A percentile compares a stretch with the other conserved stretches of the same genome.
Conservation (phyloP, 1,140 invertebrate species). For the Linepithema humile region DNA sequence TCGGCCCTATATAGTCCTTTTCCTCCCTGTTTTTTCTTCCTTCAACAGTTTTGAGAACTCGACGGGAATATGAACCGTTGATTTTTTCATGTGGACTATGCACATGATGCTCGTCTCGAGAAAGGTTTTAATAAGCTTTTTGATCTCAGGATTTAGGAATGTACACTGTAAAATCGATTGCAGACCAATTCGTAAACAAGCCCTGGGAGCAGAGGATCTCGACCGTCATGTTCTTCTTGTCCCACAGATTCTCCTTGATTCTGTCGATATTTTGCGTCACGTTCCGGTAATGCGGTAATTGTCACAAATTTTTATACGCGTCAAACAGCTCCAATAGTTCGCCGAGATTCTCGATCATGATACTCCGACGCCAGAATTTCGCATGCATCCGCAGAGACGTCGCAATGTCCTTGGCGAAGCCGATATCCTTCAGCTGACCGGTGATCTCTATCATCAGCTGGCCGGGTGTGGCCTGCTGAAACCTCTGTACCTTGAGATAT, state of each 20-base stretch:
- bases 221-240: slow-evolving; percentile 51
- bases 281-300: background rate
- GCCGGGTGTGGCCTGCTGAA: slow-evolving; percentile 61
- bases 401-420: slow-evolving; percentile 57
- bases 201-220: slow-evolving; percentile 65
- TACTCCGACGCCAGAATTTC: slow-evolving; percentile 63
- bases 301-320: slow-evolving; percentile 68
- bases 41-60: too few relatives aligned
- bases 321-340: slow-evolving; percentile 67
- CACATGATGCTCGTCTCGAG: slow-evolving; percentile 23
- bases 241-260: slow-evolving; percentile 35
- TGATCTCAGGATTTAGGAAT: slow-evolving; percentile 29
- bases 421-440: slow-evolving; percentile 60
- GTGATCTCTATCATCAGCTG: slow-evolving; percentile 67
- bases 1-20: too few relatives aligned
- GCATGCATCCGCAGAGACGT: slow-evolving; percentile 63
- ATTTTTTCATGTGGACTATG: background rate
- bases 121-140: slow-evolving; percentile 43
- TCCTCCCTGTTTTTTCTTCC: too few relatives aligned
- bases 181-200: slow-evolving; percentile 64
- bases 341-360: slow-evolving; percentile 63
- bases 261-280: slow-evolving; percentile 50
- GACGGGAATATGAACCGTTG: too few relatives aligned
- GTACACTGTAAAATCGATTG: slow-evolving; percentile 49
- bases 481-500: slow-evolving; percentile 63